Evolutionary conservation across 64 coral and sea anemone species (phyloP), one percentile per base, ranked within the genome.

Genomic region (Platygyra sinensis): DNA sequence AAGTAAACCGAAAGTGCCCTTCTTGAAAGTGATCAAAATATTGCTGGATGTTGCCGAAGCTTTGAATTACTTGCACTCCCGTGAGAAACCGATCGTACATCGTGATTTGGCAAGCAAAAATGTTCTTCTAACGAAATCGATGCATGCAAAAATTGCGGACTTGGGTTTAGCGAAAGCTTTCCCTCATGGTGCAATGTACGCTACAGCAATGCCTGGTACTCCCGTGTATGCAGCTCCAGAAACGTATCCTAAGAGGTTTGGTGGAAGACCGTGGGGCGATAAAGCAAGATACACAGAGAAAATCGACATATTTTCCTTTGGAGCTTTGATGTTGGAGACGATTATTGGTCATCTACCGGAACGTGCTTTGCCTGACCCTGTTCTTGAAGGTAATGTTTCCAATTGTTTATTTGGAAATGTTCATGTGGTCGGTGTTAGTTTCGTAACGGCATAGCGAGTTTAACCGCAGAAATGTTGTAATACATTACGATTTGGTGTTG

Each of bases 231-330:
- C 91, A 22, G 95, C 95, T 29, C 95, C 95, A 78, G 95, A 96
- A 62, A 96, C 95, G 6, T 93, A 93, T 18, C 88, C 91, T 8
- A 84, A 76, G 42, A 39, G 39, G n/a, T 50, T 85, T 1, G 74
- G 64, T 16, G 60, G 30, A 71, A 54, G 36, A 74, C 73, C 18
- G 30, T 82, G 52, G 52, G 52, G 64, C 3, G 8, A 84, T 42
- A 90, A 90, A 72, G 91, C 84, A 5, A 87, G 79, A 63, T 96
- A n/a, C n/a, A n/a, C n/a, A n/a, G n/a, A n/a, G n/a, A n/a, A n/a
- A n/a, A n/a, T n/a, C n/a, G n/a, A n/a, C 78, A 93, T 96, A 80
- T 96, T 96, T 80, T 96, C 95, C 57, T 96, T 90, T 49, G 95
- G 95, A 20, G 95, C 87, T 3, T 25, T 96, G 49, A 39, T 96